A percentile compares a stretch with the other conserved stretches of the same genome.
These are phyloP conservation scores for Nasonia longicornis DNA, from an alignment of 1,140 invertebrate genomes.

Conservation along the genomic window DNA sequence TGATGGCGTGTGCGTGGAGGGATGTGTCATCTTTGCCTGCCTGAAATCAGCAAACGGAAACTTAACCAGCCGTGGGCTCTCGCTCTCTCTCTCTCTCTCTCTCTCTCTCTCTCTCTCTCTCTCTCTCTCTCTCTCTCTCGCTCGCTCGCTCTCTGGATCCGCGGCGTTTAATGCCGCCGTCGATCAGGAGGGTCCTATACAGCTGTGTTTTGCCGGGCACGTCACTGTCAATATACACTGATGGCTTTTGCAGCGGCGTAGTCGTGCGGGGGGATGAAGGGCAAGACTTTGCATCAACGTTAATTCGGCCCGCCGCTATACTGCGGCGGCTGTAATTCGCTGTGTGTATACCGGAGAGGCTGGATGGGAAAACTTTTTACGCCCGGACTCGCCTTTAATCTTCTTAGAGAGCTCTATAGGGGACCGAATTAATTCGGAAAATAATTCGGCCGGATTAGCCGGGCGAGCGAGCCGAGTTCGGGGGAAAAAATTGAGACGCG, in stretches of 20 bases:
- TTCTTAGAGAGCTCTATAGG: neutral
- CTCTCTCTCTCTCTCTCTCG: too few relatives aligned
- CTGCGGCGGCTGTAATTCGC: neutral
- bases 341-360: neutral
- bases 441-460: neutral
- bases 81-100: too few relatives aligned
- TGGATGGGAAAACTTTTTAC: conserved; percentile 10
- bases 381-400: conserved; percentile 17
- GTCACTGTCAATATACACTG: conserved; percentile 29
- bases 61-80: neutral
- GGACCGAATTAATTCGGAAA: conserved; percentile 25
- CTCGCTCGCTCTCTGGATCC: neutral
- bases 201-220: neutral
- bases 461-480: neutral
- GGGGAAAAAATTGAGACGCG: neutral
- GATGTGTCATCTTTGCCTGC: conserved; percentile 10
- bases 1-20: neutral
- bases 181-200: neutral
- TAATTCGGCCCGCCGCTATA: neutral
- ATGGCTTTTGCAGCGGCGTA: conserved; percentile 4
- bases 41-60: conserved; percentile 24
- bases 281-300: too few relatives aligned
- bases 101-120: too few relatives aligned
- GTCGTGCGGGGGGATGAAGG: neutral
- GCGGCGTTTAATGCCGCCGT: neutral